Evolutionary conservation across 2,888 invertebrate species (phyloP).

Genomic region (Phragmatobia fuliginosa): DNA sequence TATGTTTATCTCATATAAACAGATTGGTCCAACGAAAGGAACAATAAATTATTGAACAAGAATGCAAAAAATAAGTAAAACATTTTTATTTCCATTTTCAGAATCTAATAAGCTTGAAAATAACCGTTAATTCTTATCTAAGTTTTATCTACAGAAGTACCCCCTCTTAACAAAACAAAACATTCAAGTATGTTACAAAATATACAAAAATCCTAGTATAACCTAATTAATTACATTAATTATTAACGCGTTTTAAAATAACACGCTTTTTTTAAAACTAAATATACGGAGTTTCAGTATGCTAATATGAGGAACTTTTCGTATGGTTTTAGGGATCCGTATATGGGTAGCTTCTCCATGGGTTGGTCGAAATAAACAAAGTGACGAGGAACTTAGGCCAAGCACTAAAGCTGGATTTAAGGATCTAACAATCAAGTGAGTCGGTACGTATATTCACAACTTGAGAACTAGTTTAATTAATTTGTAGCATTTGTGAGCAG

Average conservation of each 20-base stretch:
- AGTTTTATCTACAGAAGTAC: not conserved
- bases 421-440: slow-evolving; percentile 2
- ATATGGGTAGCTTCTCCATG: slow-evolving; percentile 17
- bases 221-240: slow-evolving; percentile 50
- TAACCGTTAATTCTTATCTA: not conserved
- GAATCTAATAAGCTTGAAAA: not conserved
- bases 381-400: slow-evolving; percentile 33
- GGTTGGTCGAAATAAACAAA: slow-evolving; percentile 29
- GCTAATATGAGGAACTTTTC: slow-evolving; percentile 51
- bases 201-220: slow-evolving; percentile 29
- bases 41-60: not conserved
- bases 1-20: no score
- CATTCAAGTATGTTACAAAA: slow-evolving; percentile 18
- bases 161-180: not conserved
- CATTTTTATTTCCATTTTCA: not conserved
- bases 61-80: not conserved
- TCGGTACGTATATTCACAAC: not conserved
- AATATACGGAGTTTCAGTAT: slow-evolving; percentile 55
- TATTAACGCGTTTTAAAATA: slow-evolving; percentile 42
- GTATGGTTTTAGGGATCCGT: slow-evolving; percentile 43
- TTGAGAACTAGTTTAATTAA: not conserved
- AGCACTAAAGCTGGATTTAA: slow-evolving; percentile 32
- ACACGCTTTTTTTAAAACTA: slow-evolving; percentile 36
- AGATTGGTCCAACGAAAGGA: not conserved
- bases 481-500: not conserved